Evolutionary conservation across 2,113 vertebrate species (phyloP).

Genomic region (Eolophus roseicapilla): DNA sequence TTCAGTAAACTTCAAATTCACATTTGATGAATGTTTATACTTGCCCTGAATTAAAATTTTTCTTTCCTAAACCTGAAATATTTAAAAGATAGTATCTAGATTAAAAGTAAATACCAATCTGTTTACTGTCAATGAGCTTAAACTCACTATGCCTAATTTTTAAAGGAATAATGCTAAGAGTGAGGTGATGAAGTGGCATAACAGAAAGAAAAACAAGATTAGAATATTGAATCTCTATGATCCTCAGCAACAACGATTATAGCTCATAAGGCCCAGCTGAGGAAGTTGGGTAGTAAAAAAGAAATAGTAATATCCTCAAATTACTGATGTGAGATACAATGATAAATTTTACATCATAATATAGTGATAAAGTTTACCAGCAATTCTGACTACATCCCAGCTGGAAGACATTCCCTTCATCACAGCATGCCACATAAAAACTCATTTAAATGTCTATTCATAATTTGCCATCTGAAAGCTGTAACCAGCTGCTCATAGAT

Average conservation of each 20-base stretch:
- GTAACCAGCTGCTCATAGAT: slow-evolving; percentile 41
- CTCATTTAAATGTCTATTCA: slow-evolving; percentile 58
- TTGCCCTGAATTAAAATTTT: not conserved
- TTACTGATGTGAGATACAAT: not conserved
- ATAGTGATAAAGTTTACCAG: slow-evolving; percentile 17
- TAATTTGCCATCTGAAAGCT: slow-evolving; percentile 65
- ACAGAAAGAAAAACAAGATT: not conserved
- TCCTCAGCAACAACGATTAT: not conserved
- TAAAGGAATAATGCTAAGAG: not conserved
- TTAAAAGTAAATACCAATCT: not conserved
- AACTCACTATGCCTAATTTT: not conserved
- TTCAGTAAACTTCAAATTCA: not conserved
- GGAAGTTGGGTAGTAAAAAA: not conserved
- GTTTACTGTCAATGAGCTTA: not conserved
- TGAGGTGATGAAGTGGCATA: not conserved
- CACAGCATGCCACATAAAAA: slow-evolving; percentile 22
- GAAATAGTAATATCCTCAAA: not conserved
- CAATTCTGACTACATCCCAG: slow-evolving; percentile 33
- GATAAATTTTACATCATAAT: slow-evolving; percentile 47
- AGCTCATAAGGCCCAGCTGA: not conserved
- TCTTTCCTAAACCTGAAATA: not conserved
- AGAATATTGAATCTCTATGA: not conserved
- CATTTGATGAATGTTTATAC: not conserved
- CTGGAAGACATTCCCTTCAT: slow-evolving; percentile 54
- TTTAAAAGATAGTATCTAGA: not conserved